Base-by-base conservation (phyloP, 2,888 invertebrate species). In the Lasioglossum lativentre region DNA sequence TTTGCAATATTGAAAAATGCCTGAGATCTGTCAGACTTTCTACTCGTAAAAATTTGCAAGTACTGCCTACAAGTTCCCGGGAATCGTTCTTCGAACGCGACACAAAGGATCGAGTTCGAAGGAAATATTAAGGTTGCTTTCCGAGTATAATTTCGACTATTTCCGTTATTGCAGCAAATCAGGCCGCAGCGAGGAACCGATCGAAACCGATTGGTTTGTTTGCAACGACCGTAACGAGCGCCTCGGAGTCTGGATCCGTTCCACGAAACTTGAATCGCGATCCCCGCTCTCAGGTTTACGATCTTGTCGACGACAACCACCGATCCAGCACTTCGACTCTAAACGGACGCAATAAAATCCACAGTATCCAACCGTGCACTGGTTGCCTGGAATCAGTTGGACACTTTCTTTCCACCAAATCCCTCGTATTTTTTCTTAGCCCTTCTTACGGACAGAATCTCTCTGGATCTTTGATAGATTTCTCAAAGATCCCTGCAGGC, bases 341-440 rank as follows among this genome's bases (percentile, higher is more conserved):
- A 72, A 78, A 63, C 59, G 71, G 71, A 47, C 10, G 71, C 72
- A 42, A 78, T 66, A 66, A 73, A 78, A 19, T 52, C 63, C 16
- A 56, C 23, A 12, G 45, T 27, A 23, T 23, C 74, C 47, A 14
- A 59, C 66, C 45, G 70, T 40, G 30, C n/a, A 40, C 74, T 59
- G 74, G 56, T 71, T 75, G 66, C 59, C 66, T 72, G 66, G 52
- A 72, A 72, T 52, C 8, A 40, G 47, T n/a, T 59, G 38, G 73
- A 47, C 63, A 19, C 8, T 59, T 72, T 23, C 23, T 73, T 40
- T 47, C 27, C 68, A 30, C 23, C 72, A 23, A 34, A 27, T 82
- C 83, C 78, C 59, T 78, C 85, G 72, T 83, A 85, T 75, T 83
- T 75, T 75, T 72, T 56, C 73, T 52, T n/a, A 23, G 23, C 52